Evolutionary conservation across 2,888 invertebrate genomes (phyloP), one percentile per base, ranked within the genome.

Genomic region (Rhamnusium bicolor): DNA sequence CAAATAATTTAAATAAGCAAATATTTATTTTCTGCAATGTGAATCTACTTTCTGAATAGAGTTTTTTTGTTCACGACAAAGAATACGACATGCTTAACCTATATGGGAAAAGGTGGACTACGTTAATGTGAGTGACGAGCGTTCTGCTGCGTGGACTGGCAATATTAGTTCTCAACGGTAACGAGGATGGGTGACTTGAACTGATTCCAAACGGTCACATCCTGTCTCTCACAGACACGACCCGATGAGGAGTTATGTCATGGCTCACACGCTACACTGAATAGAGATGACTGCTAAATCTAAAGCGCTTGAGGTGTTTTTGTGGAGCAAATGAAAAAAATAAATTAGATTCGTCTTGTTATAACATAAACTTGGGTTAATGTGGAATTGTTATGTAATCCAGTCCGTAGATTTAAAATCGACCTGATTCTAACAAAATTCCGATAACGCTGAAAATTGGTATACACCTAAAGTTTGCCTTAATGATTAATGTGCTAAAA

Each of bases 241-340:
- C 69, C 76, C 81, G 80, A 83, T 81, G 81, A 82, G 81, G 80
- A 83, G 81, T 83, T 82, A 83, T 82, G 79, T 73, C 78, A 80
- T 73, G 81, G 83, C 76, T 79, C 75, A 74, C 62, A 75, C 74
- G 79, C 81, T 74, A 73, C 74, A 72, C 73, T 71, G 82, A 83
- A 82, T 83, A 81, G 81, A 80, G 79, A 82, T 80, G 80, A 76
- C 78, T 69, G 72, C 65, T 19, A 46, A 66, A 62, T 51, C 24
- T 24, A 10, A 54, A 60, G 73, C 61, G 24, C 19, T 21, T 7
- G 19, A n/a, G 58, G 29, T 24, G 54, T 54, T 61, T 61, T 60
- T 10, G 10, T 14, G 18, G 8, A 18, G 7, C 18, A 18, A 61
- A 61, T 21, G 46, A 21, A 21, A 51, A n/a, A 51, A 18, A 51